Conservation (phyloP, 2,113 vertebrate species). For the Gambusia holbrooki region DNA sequence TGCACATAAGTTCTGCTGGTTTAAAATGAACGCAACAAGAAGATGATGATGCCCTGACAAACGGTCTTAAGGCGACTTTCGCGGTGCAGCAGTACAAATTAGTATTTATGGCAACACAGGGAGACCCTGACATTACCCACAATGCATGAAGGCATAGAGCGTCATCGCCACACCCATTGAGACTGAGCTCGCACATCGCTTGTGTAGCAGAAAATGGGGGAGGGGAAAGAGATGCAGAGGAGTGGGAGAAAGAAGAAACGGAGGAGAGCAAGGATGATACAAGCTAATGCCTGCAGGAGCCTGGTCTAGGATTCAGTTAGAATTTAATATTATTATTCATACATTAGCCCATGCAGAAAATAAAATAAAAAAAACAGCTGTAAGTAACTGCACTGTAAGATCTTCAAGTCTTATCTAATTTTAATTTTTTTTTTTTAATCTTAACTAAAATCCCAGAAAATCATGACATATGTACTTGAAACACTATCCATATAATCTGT, state of each 20-base stretch:
- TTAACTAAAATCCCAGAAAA: not conserved
- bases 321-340: not conserved
- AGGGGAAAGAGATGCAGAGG: conserved; percentile 58
- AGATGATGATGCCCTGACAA: conserved; percentile 1
- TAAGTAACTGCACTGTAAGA: too few species aligned
- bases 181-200: conserved; percentile 48
- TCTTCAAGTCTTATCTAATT: not conserved
- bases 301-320: conserved; percentile 30
- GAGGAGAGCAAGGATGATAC: conserved; percentile 44
- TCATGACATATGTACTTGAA: not conserved
- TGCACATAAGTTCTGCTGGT: conserved; percentile 10
- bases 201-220: conserved; percentile 64
- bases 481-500: not conserved
- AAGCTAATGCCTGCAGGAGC: conserved; percentile 41
- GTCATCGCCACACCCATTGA: conserved; percentile 80
- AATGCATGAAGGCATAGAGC: conserved; percentile 67
- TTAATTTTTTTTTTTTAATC: not conserved
- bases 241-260: conserved; percentile 36
- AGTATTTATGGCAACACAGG: conserved; percentile 73
- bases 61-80: conserved; percentile 4
- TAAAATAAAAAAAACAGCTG: too few species aligned
- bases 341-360: too few species aligned
- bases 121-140: conserved; percentile 76
- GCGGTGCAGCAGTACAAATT: conserved; percentile 43
- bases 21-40: conserved; percentile 23